These are phyloP conservation scores for Neofelis nebulosa DNA, from an alignment of 2,113 vertebrate genomes.

Conservation along the genomic window DNA sequence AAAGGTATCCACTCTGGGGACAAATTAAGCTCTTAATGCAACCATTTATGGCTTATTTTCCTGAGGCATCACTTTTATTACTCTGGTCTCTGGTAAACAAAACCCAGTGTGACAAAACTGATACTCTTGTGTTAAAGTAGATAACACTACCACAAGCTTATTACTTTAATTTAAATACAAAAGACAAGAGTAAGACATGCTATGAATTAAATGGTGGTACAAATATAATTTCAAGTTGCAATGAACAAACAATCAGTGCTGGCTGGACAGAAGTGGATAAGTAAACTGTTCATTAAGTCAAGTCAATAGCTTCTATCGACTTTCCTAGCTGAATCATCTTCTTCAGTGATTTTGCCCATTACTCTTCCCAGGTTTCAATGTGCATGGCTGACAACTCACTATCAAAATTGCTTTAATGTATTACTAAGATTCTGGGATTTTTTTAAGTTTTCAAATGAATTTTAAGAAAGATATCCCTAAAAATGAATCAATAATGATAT, in stretches of 20 bases:
- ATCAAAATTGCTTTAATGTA: background rate
- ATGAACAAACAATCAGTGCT: background rate
- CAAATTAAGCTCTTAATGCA: background rate
- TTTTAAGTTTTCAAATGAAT: background rate
- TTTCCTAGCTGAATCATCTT: background rate
- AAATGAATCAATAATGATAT: background rate
- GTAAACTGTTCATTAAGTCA: background rate
- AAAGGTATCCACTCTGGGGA: background rate
- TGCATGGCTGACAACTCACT: background rate
- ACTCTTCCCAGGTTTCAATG: background rate
- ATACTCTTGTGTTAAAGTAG: background rate
- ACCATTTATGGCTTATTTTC: background rate
- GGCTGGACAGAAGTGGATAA: background rate
- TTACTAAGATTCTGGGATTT: background rate
- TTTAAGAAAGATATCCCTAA: background rate
- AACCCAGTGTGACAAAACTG: background rate
- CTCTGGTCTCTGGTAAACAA: background rate
- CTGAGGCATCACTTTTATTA: background rate
- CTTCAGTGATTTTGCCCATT: background rate
- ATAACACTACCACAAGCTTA: background rate
- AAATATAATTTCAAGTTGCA: background rate
- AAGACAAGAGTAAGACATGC: background rate
- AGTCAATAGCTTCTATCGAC: background rate
- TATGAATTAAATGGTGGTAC: background rate
- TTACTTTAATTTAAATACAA: background rate